Evolutionary conservation across 2,888 invertebrate species (phyloP).

Genomic region (Malachius bipustulatus): DNA sequence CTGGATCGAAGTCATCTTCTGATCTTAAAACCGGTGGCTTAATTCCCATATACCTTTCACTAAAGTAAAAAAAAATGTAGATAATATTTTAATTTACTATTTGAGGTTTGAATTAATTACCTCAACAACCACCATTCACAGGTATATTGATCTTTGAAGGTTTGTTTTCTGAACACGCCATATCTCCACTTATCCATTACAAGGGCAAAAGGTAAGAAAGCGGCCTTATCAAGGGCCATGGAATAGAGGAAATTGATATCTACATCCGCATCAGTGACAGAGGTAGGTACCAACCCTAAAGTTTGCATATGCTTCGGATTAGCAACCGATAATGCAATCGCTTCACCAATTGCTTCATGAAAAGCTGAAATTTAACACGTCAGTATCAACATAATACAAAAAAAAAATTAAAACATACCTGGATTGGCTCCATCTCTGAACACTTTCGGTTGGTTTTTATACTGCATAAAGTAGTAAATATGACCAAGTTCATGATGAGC

Average conservation of each 20-base stretch:
- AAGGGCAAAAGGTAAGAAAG: conserved; percentile 72
- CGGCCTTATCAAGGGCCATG: conserved; percentile 75
- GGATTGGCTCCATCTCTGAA: conserved; percentile 90
- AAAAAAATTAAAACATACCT: conserved; percentile 41
- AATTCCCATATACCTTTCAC: conserved; percentile 73
- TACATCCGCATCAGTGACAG: conserved; percentile 66
- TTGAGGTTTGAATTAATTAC: too few relatives aligned
- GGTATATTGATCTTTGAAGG: conserved; percentile 67
- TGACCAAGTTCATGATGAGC: conserved; percentile 90
- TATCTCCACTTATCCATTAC: conserved; percentile 80
- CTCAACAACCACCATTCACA: conserved; percentile 81
- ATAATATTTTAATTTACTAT: conserved; percentile 12
- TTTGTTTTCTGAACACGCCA: conserved; percentile 67
- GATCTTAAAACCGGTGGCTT: conserved; percentile 77
- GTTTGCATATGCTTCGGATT: conserved; percentile 78
- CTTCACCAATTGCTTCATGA: conserved; percentile 87
- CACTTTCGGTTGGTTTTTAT: conserved; percentile 69
- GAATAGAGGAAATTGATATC: conserved; percentile 78
- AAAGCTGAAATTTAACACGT: conserved; percentile 49
- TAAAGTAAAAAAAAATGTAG: conserved; percentile 35
- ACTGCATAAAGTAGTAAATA: conserved; percentile 77
- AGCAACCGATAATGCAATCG: conserved; percentile 71
- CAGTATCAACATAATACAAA: conserved; percentile 2
- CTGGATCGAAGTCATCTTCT: conserved; percentile 84
- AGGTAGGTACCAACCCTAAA: conserved; percentile 68